Evolutionary conservation across 1,140 invertebrate species (phyloP).

Genomic region (Bemisia tabaci): DNA sequence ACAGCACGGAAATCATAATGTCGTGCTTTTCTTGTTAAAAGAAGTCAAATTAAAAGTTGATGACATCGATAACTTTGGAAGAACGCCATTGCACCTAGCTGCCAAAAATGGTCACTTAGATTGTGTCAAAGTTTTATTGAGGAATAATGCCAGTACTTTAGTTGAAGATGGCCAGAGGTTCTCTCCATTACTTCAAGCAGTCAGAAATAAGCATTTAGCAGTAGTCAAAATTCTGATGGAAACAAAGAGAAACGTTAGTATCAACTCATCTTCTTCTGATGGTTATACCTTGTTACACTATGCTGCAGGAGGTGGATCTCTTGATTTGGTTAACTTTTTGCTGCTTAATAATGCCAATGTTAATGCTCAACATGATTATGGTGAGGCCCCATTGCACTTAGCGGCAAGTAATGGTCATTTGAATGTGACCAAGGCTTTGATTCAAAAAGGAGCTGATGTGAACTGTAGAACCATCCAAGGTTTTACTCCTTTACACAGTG

Average conservation of each 20-base stretch:
- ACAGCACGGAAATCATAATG: neutral
- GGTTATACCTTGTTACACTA: too few relatives aligned
- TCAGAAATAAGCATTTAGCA: slow-evolving; percentile 26
- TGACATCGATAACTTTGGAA: too few relatives aligned
- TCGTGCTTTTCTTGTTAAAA: neutral
- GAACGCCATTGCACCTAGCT: slow-evolving; percentile 21
- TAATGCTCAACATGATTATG: slow-evolving; percentile 11
- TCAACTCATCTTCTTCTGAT: too few relatives aligned
- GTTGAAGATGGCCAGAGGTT: neutral
- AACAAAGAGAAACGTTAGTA: too few relatives aligned
- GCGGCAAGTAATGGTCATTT: slow-evolving; percentile 51
- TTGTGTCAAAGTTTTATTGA: slow-evolving; percentile 16
- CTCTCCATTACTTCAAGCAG: neutral
- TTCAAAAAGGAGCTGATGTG: slow-evolving; percentile 49
- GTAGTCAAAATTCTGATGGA: slow-evolving; percentile 63
- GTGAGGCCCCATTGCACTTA: slow-evolving; percentile 12
- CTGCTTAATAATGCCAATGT: slow-evolving; percentile 12
- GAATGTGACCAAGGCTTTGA: slow-evolving; percentile 48
- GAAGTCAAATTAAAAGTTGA: slow-evolving; percentile 34
- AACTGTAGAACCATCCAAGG: slow-evolving; percentile 31
- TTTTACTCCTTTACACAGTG: slow-evolving; percentile 13
- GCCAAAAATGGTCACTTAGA: slow-evolving; percentile 14
- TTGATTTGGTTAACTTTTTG: slow-evolving; percentile 14
- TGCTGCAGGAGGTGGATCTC: slow-evolving; percentile 10
- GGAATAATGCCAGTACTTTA: slow-evolving; percentile 13